Evolutionary conservation across 2,888 invertebrate species (phyloP).

Genomic region (Neria commutata): DNA sequence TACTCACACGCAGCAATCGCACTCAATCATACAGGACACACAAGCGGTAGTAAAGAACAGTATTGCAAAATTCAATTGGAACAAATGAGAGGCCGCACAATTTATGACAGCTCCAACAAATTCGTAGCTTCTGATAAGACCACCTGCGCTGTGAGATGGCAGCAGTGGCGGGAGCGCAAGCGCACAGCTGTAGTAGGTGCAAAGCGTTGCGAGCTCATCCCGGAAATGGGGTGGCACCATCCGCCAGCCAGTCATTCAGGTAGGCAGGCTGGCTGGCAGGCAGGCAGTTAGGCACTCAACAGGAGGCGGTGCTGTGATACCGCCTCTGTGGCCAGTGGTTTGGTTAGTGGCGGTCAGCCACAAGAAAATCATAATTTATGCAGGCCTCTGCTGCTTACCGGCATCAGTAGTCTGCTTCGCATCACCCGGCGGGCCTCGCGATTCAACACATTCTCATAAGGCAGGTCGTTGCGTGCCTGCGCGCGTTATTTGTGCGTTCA

Average conservation of each 20-base stretch:
- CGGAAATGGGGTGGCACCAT: neutral
- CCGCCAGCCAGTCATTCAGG: neutral
- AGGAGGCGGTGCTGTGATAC: neutral
- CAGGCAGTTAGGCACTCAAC: neutral
- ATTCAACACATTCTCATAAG: constrained; percentile 48
- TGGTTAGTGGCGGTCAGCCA: neutral
- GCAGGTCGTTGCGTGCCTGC: too few species aligned
- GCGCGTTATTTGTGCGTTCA: too few species aligned
- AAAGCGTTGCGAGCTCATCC: constrained; percentile 1
- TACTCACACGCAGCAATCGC: neutral
- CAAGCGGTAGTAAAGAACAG: neutral
- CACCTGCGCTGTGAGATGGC: too few species aligned
- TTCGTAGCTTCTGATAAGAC: constrained; percentile 61
- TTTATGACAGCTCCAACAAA: constrained; percentile 50
- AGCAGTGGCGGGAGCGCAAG: constrained; percentile 21
- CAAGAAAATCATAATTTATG: constrained; percentile 1
- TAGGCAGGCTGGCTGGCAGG: constrained; percentile 11
- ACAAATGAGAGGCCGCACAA: constrained; percentile 50
- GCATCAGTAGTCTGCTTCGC: constrained; percentile 37
- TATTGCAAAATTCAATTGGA: too few species aligned
- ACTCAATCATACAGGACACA: neutral
- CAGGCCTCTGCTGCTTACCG: neutral
- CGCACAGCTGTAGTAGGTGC: neutral
- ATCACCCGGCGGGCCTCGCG: constrained; percentile 52
- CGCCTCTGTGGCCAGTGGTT: neutral